Conservation (phyloP, 2,113 vertebrate genomes). For the Caracal caracal region DNA sequence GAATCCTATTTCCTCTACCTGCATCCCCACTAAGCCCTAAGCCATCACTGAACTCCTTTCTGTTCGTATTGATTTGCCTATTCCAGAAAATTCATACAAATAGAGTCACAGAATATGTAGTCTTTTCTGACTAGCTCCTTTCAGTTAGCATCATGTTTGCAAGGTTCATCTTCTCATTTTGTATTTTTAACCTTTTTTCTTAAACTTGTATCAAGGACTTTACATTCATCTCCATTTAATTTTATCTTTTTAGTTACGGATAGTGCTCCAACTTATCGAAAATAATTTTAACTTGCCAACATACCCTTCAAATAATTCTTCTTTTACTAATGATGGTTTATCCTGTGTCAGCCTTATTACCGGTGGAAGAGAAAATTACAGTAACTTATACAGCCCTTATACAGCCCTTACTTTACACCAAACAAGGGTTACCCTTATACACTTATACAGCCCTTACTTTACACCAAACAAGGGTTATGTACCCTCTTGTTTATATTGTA, state of each 20-base stretch:
- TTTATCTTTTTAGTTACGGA: background rate
- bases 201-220: background rate
- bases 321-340: background rate
- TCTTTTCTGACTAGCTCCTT: background rate
- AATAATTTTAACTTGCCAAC: background rate
- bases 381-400: background rate
- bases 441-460: background rate
- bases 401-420: background rate
- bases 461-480: background rate
- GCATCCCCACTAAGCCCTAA: background rate
- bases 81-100: background rate
- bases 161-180: background rate
- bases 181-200: background rate
- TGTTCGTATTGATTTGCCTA: background rate
- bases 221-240: background rate
- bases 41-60: background rate
- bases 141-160: background rate
- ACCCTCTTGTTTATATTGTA: background rate
- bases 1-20: background rate
- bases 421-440: background rate
- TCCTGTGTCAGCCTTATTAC: background rate
- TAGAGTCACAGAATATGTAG: background rate
- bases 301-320: background rate
- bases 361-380: background rate
- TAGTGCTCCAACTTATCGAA: background rate